Evolutionary conservation across 2,888 invertebrate genomes (phyloP).

Genomic region (Xanthostigma xanthostigma): DNA sequence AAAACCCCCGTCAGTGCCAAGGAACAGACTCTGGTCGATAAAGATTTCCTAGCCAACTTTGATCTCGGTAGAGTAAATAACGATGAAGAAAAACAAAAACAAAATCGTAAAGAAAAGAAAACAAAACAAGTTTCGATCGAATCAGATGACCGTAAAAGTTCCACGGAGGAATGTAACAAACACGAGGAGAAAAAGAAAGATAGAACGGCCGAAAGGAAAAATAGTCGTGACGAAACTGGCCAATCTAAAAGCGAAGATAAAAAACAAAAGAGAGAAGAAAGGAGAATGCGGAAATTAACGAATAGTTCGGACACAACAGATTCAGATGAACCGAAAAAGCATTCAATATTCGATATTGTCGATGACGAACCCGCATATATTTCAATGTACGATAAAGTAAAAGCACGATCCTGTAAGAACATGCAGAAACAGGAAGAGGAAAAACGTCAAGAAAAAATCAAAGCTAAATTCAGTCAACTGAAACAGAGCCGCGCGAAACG

Average conservation of each 20-base stretch:
- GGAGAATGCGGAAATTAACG: slow-evolving; percentile 24
- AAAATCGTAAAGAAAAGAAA: slow-evolving; percentile 37
- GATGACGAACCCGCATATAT: slow-evolving; percentile 83
- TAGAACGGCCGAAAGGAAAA: slow-evolving; percentile 25
- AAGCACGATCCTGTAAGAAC: slow-evolving; percentile 84
- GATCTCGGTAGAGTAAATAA: slow-evolving; percentile 24
- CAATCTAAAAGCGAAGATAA: slow-evolving; percentile 1
- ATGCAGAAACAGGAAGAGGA: slow-evolving; percentile 86
- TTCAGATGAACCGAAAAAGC: slow-evolving; percentile 73
- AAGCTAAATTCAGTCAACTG: slow-evolving; percentile 76
- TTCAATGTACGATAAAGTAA: slow-evolving; percentile 96
- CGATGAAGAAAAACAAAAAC: slow-evolving; percentile 42
- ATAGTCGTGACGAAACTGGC: slow-evolving; percentile 32
- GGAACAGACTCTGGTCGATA: slow-evolving; percentile 30
- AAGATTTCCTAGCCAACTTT: slow-evolving; percentile 37
- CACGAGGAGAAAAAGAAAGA: slow-evolving; percentile 16
- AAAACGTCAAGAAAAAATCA: slow-evolving; percentile 69
- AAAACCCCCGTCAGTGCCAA: slow-evolving; percentile 16
- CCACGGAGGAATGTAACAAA: slow-evolving; percentile 34
- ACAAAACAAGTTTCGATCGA: slow-evolving; percentile 25
- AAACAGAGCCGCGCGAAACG: slow-evolving; percentile 78
- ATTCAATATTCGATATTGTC: slow-evolving; percentile 81
- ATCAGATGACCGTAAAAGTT: slow-evolving; percentile 21
- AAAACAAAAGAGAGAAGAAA: slow-evolving; percentile 19
- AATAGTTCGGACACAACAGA: slow-evolving; percentile 54